Evolutionary conservation across 64 coral and sea anemone genomes (phyloP), one percentile per base, ranked within the genome.

Genomic region (Cladopsammia gracilis): DNA sequence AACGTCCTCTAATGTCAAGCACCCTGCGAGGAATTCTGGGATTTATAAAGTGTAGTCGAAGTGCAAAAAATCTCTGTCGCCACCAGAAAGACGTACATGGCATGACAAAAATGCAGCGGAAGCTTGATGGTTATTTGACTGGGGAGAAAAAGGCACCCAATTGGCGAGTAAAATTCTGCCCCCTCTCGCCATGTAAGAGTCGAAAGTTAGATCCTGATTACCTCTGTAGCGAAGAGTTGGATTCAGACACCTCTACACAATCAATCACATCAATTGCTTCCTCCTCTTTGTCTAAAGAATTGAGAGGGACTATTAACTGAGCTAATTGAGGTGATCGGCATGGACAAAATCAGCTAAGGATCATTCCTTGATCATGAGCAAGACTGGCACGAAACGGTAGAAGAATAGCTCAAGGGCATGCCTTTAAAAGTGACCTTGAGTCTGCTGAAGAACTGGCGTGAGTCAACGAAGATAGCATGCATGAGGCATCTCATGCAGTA

Each of bases 161-260:
- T 70, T 62, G 56, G 19, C 23, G 48, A 64, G 68, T 85, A 62
- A 92, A 92, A 64, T 92, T 92, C 42, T 92, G 79, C 54, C 90
- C 90, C 48, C 58, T 85, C 14, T 92, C 79, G 15, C 90, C 89
- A 83, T 92, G 89, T 84, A 92, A 92, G 64, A 71, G 48, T 61
- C 85, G 24, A 58, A 88, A 61, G 58, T 58, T 88, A 88, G 69
- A 87, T 87, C 84, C 84, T 23, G 84, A 87, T 71, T 87, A 87
- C 54, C 0, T 87, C 66, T 87, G 45, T 72, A 14, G 54, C 34
- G 70, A 75, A 78, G 20, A 58, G 50, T 56, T 50, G 23, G 86
- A 75, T 75, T 75, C 68, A 75, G 69, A 88, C 14, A 43, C 70
- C 52, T 88, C 70, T 58, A 57, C 70, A 75, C 64, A 88, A 88